Conservation (phyloP, 2,113 vertebrate species). For the Varanus salvator region DNA sequence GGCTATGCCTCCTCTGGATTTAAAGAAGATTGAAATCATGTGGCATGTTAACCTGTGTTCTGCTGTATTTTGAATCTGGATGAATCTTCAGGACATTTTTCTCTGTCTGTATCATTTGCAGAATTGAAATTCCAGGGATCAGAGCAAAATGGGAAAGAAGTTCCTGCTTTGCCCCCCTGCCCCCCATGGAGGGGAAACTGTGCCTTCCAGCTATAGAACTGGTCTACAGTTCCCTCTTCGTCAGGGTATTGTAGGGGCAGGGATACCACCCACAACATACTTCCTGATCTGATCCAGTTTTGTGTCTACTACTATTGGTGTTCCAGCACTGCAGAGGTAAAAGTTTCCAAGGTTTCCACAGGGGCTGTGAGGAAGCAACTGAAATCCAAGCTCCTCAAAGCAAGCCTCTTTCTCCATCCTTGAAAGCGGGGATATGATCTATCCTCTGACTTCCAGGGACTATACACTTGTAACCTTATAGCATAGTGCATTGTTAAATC, state of each 20-base stretch:
- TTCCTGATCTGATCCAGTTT: not conserved
- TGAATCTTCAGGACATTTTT: too few relatives aligned
- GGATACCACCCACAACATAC: not conserved
- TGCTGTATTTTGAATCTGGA: too few relatives aligned
- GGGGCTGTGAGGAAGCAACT: not conserved
- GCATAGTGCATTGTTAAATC: not conserved
- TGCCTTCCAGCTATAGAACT: not conserved
- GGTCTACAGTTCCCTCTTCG: not conserved
- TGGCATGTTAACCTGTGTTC: too few relatives aligned
- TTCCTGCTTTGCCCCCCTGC: not conserved
- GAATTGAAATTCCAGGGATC: too few relatives aligned
- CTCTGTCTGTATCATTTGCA: too few relatives aligned
- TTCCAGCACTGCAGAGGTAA: not conserved
- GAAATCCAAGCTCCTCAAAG: not conserved
- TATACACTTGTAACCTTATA: not conserved
- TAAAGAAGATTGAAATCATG: too few relatives aligned
- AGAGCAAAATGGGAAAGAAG: too few relatives aligned
- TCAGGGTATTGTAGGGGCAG: not conserved
- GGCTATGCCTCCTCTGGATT: too few relatives aligned
- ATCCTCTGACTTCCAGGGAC: not conserved
- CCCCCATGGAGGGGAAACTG: not conserved
- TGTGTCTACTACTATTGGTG: not conserved
- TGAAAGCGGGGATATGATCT: not conserved
- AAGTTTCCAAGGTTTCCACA: not conserved
- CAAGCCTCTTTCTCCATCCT: not conserved